Conservation (phyloP, 2,888 invertebrate species). For the Polylopha cassiicola region DNA sequence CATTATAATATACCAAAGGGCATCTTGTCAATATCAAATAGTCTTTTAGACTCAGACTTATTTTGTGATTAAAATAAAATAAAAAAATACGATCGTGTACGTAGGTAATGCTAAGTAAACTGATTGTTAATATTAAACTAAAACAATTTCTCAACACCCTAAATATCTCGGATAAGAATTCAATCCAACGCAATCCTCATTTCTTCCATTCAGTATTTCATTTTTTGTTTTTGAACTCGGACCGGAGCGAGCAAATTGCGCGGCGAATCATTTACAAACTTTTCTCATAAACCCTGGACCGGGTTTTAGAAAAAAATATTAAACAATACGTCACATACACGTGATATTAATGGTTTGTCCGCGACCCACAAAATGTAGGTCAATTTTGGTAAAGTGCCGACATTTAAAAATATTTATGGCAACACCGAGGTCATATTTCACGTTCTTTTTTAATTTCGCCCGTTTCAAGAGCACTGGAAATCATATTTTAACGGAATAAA, state of each 20-base stretch:
- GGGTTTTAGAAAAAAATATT: slow-evolving; percentile 5
- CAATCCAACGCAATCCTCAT: too few species aligned
- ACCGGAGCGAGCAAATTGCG: slow-evolving; percentile 5
- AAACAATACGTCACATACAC: slow-evolving; percentile 13
- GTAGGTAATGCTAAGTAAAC: too few species aligned
- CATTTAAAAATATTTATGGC: slow-evolving; percentile 4
- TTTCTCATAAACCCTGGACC: slow-evolving; percentile 15
- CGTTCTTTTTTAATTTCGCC: slow-evolving; percentile 5
- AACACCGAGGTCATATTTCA: slow-evolving; percentile 5
- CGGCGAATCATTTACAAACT: slow-evolving; percentile 8
- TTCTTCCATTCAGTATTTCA: too few species aligned
- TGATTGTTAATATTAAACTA: too few species aligned
- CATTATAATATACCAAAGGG: too few species aligned
- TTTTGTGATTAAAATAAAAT: too few species aligned
- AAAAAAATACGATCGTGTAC: too few species aligned
- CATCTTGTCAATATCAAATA: too few species aligned
- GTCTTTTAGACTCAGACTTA: too few species aligned
- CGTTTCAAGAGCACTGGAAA: slow-evolving; percentile 3
- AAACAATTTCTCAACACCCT: too few species aligned
- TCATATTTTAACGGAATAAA: too few species aligned
- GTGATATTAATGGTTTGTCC: slow-evolving; percentile 9
- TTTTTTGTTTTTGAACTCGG: slow-evolving; percentile 11
- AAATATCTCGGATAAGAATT: too few species aligned
- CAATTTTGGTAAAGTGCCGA: slow-evolving; percentile 3
- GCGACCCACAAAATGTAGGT: slow-evolving; percentile 2